A percentile compares a stretch with the other conserved stretches of the same genome.
Conservation (phyloP, 2,888 invertebrate species). For the Vandiemenella viatica region DNA sequence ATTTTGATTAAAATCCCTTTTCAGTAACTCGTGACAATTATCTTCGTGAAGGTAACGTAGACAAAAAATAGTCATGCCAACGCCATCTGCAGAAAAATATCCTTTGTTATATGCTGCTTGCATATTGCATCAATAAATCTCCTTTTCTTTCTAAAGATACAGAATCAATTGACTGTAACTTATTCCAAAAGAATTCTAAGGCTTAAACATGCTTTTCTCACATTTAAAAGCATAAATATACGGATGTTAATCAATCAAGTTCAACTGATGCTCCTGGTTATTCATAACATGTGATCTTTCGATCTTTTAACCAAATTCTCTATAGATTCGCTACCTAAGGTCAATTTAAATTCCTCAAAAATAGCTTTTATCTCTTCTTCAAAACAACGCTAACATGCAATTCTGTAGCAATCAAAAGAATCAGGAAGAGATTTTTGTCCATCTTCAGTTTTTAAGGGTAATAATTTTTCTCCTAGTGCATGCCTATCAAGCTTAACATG, state of each 20-base stretch:
- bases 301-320: neutral
- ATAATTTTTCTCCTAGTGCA: neutral
- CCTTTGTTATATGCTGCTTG: neutral
- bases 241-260: neutral
- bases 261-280: neutral
- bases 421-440: neutral
- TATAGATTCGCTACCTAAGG: neutral
- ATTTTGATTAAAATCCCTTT: neutral
- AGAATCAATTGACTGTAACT: neutral
- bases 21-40: neutral
- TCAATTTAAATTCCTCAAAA: neutral
- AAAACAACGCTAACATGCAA: neutral
- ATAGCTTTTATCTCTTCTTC: neutral
- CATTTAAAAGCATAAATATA: neutral
- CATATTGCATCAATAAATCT: neutral
- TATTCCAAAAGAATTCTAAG: neutral
- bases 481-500: neutral
- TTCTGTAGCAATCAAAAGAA: neutral
- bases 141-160: neutral
- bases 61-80: neutral
- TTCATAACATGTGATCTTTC: neutral
- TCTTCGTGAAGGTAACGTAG: neutral
- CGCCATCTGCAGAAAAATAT: neutral
- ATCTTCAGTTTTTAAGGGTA: neutral
- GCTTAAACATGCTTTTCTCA: neutral